These are phyloP conservation scores for Planiliza haematocheilus DNA, from an alignment of 2,113 vertebrate genomes.

Conservation along the genomic window DNA sequence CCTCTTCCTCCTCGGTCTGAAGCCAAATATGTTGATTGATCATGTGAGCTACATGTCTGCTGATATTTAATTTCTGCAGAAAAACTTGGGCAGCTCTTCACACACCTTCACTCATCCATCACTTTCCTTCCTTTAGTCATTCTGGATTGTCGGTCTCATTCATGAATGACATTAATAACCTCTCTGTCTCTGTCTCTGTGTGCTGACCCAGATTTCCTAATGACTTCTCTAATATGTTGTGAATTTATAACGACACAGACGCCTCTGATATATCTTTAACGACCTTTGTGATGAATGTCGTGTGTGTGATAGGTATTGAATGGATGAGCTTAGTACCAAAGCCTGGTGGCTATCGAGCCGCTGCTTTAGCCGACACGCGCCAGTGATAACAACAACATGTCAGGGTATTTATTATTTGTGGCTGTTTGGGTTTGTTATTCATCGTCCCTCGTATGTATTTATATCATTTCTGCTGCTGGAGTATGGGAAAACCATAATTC, in stretches of 20 bases:
- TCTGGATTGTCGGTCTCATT: slow-evolving; percentile 23
- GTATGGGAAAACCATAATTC: too few species aligned
- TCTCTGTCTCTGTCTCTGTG: background rate
- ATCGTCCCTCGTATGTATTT: background rate
- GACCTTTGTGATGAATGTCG: slow-evolving; percentile 44
- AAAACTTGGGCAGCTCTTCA: slow-evolving; percentile 1
- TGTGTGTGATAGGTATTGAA: slow-evolving; percentile 50
- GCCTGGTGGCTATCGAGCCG: slow-evolving; percentile 26
- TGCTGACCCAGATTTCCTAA: slow-evolving; percentile 60
- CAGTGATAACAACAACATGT: slow-evolving; percentile 19
- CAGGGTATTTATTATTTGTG: background rate
- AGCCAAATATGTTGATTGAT: too few species aligned
- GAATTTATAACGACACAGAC: slow-evolving; percentile 47
- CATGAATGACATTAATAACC: slow-evolving; percentile 40
- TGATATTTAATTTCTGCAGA: too few species aligned
- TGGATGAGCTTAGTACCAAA: slow-evolving; percentile 35
- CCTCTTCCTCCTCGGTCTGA: too few species aligned
- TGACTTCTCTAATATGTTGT: slow-evolving; percentile 45
- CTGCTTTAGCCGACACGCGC: background rate
- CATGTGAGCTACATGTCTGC: too few species aligned
- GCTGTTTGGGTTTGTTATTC: slow-evolving; percentile 18
- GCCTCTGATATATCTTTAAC: slow-evolving; percentile 53
- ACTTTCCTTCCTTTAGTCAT: slow-evolving; percentile 27
- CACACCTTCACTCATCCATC: slow-evolving; percentile 44
- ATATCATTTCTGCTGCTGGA: too few species aligned